Conservation (phyloP, 2,113 vertebrate species). For the Meriones unguiculatus region DNA sequence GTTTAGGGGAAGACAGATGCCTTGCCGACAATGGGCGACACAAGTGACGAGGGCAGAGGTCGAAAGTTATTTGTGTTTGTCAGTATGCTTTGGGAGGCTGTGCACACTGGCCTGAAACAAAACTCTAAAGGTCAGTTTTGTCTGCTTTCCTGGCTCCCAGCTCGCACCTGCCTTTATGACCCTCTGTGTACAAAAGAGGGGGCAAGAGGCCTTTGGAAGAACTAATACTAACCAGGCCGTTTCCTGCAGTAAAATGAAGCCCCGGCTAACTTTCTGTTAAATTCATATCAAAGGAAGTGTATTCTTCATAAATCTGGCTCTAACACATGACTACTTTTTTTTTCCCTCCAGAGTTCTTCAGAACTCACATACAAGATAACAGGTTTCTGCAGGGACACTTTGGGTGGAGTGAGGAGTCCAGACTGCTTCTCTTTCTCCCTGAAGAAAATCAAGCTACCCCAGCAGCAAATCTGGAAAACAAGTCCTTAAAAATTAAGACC, state of each 20-base stretch:
- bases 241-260: conserved; percentile 57
- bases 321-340: background rate
- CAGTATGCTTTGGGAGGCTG: conserved; percentile 61
- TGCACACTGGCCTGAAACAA: conserved; percentile 64
- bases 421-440: background rate
- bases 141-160: conserved; percentile 7
- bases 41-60: conserved; percentile 76
- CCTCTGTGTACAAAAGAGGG: conserved; percentile 32
- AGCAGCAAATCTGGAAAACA: background rate
- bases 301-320: background rate
- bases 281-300: background rate
- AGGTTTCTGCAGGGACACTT: background rate
- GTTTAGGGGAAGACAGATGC: conserved; percentile 73
- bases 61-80: conserved; percentile 80
- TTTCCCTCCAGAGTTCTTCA: background rate
- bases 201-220: conserved; percentile 52
- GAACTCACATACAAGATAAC: background rate
- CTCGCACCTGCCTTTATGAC: conserved; percentile 73
- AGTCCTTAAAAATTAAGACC: background rate
- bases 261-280: conserved; percentile 6
- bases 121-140: conserved; percentile 79
- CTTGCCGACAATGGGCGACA: conserved; percentile 50
- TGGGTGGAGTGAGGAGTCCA: background rate
- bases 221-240: conserved; percentile 22
- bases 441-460: background rate